These are phyloP conservation scores for Vimba vimba DNA, from an alignment of 2,113 vertebrate genomes.

Conservation along the genomic window DNA sequence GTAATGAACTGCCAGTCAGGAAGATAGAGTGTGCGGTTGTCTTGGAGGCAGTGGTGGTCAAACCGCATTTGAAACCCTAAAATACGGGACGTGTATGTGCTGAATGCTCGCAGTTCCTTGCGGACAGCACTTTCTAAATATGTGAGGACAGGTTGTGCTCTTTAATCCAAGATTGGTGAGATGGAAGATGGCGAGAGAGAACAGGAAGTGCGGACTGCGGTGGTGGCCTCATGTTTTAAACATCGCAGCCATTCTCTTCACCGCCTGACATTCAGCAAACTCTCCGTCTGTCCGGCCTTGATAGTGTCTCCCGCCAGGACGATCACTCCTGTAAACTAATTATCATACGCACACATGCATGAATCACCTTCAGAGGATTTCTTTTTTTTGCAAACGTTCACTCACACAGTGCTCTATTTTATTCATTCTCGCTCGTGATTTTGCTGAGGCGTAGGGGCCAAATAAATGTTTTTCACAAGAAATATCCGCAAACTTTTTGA, in stretches of 20 bases:
- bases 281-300: conserved; percentile 52
- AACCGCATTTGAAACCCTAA: background rate
- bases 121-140: background rate
- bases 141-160: conserved; percentile 15
- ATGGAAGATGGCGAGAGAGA: conserved; percentile 36
- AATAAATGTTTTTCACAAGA: background rate
- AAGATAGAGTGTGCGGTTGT: conserved; percentile 24
- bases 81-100: conserved; percentile 5
- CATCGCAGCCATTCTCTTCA: conserved; percentile 39
- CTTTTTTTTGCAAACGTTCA: background rate
- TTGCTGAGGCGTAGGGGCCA: background rate
- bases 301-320: conserved; percentile 44
- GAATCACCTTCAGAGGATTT: background rate
- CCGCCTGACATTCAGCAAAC: conserved; percentile 54
- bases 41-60: conserved; percentile 23
- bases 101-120: background rate
- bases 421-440: background rate
- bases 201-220: background rate
- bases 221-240: conserved; percentile 60
- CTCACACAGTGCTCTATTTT: background rate
- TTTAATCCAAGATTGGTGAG: conserved; percentile 36
- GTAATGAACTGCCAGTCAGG: conserved; percentile 48
- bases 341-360: conserved; percentile 39
- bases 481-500: background rate
- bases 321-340: conserved; percentile 48